phyloP scores from a whole-genome alignment of 2,888 invertebrate genomes.

The Acrobasis suavella region DNA sequence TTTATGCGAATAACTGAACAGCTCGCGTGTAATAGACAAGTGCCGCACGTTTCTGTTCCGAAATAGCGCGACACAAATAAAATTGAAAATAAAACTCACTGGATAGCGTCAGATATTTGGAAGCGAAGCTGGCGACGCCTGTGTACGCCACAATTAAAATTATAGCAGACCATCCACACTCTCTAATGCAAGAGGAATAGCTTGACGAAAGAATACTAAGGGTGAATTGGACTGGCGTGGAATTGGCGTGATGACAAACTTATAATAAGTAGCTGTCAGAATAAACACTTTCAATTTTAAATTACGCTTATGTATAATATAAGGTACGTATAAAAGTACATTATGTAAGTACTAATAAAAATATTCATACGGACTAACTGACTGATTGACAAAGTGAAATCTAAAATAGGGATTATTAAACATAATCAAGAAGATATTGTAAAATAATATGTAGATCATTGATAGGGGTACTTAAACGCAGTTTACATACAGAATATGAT shows the following conservation, averaged over 20 bases:
- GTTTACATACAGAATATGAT: no score
- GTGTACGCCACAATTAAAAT: constrained; percentile 58
- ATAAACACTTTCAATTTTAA: neutral
- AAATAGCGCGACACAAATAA: constrained; percentile 82
- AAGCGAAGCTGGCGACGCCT: constrained; percentile 54
- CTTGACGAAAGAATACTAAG: neutral
- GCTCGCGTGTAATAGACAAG: constrained; percentile 73
- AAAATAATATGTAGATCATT: neutral
- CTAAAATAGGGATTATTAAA: no score
- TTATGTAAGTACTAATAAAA: no score
- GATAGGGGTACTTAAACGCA: no score
- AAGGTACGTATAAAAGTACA: no score
- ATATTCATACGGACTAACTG: no score
- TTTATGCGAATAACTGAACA: constrained; percentile 50
- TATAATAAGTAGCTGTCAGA: neutral
- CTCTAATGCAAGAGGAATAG: neutral
- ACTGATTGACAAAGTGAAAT: no score
- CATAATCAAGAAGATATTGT: no score
- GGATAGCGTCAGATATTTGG: constrained; percentile 74
- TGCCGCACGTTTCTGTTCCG: constrained; percentile 71
- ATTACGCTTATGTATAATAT: no score
- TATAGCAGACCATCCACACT: constrained; percentile 32
- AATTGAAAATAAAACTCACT: constrained; percentile 78
- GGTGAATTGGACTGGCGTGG: neutral
- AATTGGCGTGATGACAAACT: constrained; percentile 8